These are phyloP conservation scores for Brachionus rubens DNA, from an alignment of 1,140 invertebrate species.

Conservation along the genomic window DNA sequence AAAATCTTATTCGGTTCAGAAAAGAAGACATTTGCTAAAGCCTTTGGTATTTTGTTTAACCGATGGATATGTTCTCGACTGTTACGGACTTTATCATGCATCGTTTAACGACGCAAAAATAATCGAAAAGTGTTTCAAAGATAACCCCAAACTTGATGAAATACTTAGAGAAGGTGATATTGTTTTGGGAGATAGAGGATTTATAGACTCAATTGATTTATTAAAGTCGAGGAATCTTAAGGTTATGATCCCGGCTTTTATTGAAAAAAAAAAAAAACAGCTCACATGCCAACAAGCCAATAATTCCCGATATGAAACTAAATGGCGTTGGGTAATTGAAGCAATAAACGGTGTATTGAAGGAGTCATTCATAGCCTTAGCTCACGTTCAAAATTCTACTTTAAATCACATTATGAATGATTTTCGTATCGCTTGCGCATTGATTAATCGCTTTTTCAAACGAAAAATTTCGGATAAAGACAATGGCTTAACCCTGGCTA, in stretches of 20 bases:
- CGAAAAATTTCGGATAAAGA: constrained; percentile 1
- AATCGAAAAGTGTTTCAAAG: not conserved
- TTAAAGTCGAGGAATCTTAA: not conserved
- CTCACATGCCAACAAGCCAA: not conserved
- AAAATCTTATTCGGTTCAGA: not conserved
- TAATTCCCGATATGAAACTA: not conserved
- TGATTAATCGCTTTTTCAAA: constrained; percentile 9
- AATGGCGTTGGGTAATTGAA: not conserved
- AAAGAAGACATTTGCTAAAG: not conserved
- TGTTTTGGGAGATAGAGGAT: constrained; percentile 13
- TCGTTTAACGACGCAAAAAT: not conserved
- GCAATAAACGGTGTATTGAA: not conserved
- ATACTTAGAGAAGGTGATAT: not conserved
- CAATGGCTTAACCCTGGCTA: not conserved
- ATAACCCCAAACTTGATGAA: not conserved
- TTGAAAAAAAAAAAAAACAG: constrained; percentile 17
- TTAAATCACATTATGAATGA: constrained; percentile 1
- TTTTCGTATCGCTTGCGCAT: not conserved
- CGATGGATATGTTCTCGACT: not conserved
- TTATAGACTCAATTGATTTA: not conserved
- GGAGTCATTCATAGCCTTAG: not conserved
- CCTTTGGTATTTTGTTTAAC: not conserved
- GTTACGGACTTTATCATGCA: not conserved
- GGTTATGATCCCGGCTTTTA: not conserved
- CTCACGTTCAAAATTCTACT: not conserved